These are phyloP conservation scores for Psilopsiagon aymara DNA, from an alignment of 2,113 vertebrate genomes.

Conservation along the genomic window DNA sequence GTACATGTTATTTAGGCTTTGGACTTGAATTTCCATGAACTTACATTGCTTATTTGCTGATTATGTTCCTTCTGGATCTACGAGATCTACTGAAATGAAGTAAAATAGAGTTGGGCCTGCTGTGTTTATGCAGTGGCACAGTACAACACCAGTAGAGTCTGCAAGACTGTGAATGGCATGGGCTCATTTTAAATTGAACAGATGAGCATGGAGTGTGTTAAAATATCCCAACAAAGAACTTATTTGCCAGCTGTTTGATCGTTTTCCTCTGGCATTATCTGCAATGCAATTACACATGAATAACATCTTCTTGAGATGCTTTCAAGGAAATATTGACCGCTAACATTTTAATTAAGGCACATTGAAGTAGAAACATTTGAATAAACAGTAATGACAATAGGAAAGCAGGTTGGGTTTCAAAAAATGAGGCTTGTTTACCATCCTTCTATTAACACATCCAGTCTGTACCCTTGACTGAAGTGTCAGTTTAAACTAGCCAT, in stretches of 20 bases:
- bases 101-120: background rate
- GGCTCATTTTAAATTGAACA: conserved; percentile 12
- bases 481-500: background rate
- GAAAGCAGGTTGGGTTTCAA: conserved; percentile 7
- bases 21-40: background rate
- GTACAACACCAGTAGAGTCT: background rate
- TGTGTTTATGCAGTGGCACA: background rate
- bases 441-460: background rate
- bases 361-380: conserved; percentile 73
- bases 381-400: conserved; percentile 7
- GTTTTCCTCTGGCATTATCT: conserved; percentile 66
- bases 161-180: background rate
- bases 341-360: conserved; percentile 85
- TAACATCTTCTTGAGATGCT: conserved; percentile 81
- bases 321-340: conserved; percentile 87
- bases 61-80: background rate
- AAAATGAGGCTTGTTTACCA: conserved; percentile 4
- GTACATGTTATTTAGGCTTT: background rate
- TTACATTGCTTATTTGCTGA: background rate
- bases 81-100: background rate
- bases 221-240: conserved; percentile 13
- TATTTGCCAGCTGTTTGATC: conserved; percentile 65
- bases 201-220: background rate
- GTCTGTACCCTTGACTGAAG: background rate
- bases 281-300: conserved; percentile 80